Percentiles rank a stretch among this genome's conserved stretches.
Conservation (phyloP, 2,888 invertebrate genomes). For the Palloptera scutellata region DNA sequence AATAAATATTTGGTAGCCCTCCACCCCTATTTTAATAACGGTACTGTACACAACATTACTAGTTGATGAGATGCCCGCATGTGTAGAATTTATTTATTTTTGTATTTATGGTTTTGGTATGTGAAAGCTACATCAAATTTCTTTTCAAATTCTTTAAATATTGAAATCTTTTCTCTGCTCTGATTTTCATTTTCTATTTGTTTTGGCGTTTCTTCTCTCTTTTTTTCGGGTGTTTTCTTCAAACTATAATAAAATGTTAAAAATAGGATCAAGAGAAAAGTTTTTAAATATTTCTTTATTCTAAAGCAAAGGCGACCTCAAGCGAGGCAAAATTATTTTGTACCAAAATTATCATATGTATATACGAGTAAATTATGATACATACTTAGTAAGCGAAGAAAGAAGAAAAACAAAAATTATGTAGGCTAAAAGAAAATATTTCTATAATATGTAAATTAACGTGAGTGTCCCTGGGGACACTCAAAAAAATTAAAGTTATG, state of each 20-base stretch:
- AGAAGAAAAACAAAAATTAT: not conserved
- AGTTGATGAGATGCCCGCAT: no score
- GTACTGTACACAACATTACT: no score
- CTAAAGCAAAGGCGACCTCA: conserved; percentile 20
- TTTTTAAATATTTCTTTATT: conserved; percentile 8
- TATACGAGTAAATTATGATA: not conserved
- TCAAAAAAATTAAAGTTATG: no score
- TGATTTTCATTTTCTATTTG: no score
- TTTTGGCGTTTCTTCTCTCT: no score
- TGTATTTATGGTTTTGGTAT: no score
- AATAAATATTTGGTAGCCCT: no score
- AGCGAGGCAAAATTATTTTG: conserved; percentile 23
- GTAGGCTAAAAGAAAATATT: conserved; percentile 11
- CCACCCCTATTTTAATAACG: no score
- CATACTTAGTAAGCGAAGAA: not conserved
- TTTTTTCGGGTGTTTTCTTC: not conserved
- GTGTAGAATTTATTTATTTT: no score
- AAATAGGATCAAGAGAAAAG: conserved; percentile 11
- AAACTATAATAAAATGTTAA: conserved; percentile 21
- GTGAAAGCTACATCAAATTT: not conserved
- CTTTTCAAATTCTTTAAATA: not conserved
- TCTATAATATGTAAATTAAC: no score
- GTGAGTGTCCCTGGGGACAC: no score
- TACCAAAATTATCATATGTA: no score
- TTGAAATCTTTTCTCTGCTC: not conserved